Percentiles rank a stretch among this genome's conserved stretches.
phyloP scores from a whole-genome alignment of 2,888 invertebrate genomes.

The Stenolophus ochropezus region DNA sequence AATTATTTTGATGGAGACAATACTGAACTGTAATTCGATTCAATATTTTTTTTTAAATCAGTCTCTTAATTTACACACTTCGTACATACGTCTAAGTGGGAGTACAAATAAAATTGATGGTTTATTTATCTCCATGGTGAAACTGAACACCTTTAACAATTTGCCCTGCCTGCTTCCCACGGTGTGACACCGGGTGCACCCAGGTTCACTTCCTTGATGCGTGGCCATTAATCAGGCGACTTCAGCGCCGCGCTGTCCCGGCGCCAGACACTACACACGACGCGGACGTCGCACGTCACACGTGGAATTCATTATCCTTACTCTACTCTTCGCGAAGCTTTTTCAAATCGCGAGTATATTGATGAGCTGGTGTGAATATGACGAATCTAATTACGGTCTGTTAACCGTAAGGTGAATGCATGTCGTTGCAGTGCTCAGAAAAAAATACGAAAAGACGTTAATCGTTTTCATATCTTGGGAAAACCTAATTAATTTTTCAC shows the following conservation, averaged over 20 bases:
- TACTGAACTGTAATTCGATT: no score
- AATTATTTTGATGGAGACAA: no score
- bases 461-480: no score
- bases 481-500: no score
- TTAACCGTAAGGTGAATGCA: no score
- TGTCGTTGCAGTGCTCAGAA: no score
- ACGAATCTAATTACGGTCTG: not conserved
- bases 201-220: conserved; percentile 28
- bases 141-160: not conserved
- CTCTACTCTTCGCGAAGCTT: not conserved
- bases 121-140: no score
- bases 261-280: not conserved
- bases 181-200: not conserved
- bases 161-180: not conserved
- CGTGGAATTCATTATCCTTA: conserved; percentile 24
- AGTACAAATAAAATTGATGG: no score
- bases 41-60: no score
- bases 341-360: not conserved
- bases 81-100: no score
- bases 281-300: conserved; percentile 12
- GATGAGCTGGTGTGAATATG: not conserved
- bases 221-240: conserved; percentile 32
- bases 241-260: not conserved
- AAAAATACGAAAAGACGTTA: no score
- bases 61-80: no score